Evolutionary conservation across 1,140 invertebrate genomes (phyloP).

Genomic region (Tribolium castaneum): DNA sequence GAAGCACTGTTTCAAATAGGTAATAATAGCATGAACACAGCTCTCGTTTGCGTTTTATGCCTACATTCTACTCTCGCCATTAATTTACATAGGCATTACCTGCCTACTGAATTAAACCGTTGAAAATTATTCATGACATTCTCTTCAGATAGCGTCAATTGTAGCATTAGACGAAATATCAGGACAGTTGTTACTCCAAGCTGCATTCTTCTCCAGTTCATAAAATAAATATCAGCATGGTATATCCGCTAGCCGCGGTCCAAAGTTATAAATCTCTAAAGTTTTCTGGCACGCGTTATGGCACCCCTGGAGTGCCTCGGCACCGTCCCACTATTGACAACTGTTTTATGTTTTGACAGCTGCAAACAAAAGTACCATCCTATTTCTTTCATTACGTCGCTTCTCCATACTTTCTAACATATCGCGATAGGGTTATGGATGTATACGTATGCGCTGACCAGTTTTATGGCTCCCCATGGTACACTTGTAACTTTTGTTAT

Average conservation of each 20-base stretch:
- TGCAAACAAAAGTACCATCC: slow-evolving; percentile 52
- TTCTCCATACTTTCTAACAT: slow-evolving; percentile 40
- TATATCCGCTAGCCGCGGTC: slow-evolving; percentile 19
- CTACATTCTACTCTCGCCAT: slow-evolving; percentile 6
- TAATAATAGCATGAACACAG: neutral
- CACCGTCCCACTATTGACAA: slow-evolving; percentile 51
- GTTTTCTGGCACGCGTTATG: slow-evolving; percentile 52
- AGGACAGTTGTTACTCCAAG: slow-evolving; percentile 7
- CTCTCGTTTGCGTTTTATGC: slow-evolving; percentile 9
- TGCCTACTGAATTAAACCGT: slow-evolving; percentile 31
- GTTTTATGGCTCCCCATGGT: slow-evolving; percentile 45
- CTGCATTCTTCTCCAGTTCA: slow-evolving; percentile 32
- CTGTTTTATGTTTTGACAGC: slow-evolving; percentile 55
- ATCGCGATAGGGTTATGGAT: slow-evolving; percentile 47
- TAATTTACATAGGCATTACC: slow-evolving; percentile 39
- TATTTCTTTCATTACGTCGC: slow-evolving; percentile 51
- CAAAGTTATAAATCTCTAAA: slow-evolving; percentile 49
- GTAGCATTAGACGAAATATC: neutral
- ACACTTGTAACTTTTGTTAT: slow-evolving; percentile 47
- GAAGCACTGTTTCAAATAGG: neutral
- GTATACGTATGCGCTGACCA: slow-evolving; percentile 11
- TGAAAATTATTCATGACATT: slow-evolving; percentile 40
- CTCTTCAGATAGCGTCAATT: slow-evolving; percentile 24
- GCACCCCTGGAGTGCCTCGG: slow-evolving; percentile 48
- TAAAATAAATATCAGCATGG: slow-evolving; percentile 51